A percentile compares a stretch with the other conserved stretches of the same genome.
Evolutionary conservation across 30 jellyfish, hydroid and myxozoan genomes (phyloP).

Genomic region (Rhopilema esculentum): DNA sequence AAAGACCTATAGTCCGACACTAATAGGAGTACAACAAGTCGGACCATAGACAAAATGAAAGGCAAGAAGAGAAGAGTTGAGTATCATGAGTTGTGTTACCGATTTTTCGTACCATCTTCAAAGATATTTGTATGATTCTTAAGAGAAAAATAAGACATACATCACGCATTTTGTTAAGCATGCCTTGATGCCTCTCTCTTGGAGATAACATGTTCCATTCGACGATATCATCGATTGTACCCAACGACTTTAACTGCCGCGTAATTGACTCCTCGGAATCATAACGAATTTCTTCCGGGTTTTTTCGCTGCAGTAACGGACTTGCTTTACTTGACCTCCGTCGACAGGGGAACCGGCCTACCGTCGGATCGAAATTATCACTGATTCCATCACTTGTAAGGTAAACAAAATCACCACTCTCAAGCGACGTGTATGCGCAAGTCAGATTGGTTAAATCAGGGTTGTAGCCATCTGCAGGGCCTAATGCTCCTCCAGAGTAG

Average conservation of each 20-base stretch:
- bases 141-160: constrained; percentile 59
- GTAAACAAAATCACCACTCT: constrained; percentile 79
- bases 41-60: no score
- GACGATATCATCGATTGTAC: not conserved
- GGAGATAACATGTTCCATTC: constrained; percentile 53
- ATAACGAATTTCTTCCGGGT: not conserved
- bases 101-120: constrained; percentile 3
- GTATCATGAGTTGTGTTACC: no score
- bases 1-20: no score
- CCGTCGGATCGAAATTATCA: constrained; percentile 90
- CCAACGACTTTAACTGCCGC: not conserved
- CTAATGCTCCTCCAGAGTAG: constrained; percentile 92
- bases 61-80: no score
- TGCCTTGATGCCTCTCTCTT: constrained; percentile 81
- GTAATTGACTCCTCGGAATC: constrained; percentile 34
- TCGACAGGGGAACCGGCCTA: constrained; percentile 60
- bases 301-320: not conserved
- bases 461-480: constrained; percentile 94
- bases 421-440: constrained; percentile 78
- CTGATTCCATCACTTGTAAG: constrained; percentile 92
- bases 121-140: no score
- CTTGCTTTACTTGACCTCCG: constrained; percentile 32
- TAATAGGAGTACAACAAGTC: no score
- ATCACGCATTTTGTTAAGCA: constrained; percentile 77
- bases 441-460: constrained; percentile 89